A percentile compares a stretch with the other conserved stretches of the same genome.
Evolutionary conservation across 1,140 invertebrate genomes (phyloP).

Genomic region (Brachionus rotundiformis): DNA sequence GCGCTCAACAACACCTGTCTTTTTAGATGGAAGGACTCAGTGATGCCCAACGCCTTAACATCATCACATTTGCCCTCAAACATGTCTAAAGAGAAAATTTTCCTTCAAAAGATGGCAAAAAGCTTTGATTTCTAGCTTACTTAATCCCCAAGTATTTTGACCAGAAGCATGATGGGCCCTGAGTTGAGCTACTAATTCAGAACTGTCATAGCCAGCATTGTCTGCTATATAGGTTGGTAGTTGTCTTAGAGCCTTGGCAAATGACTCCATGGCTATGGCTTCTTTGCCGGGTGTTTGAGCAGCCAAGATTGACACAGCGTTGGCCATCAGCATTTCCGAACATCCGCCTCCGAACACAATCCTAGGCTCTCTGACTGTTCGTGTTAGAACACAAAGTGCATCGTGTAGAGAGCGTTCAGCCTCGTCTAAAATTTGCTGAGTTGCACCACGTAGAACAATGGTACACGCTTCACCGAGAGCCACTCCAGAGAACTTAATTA

Average conservation of each 20-base stretch:
- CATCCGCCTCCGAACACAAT: conserved; percentile 87
- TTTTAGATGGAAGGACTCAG: conserved; percentile 95
- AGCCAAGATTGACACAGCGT: conserved; percentile 80
- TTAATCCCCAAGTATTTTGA: conserved; percentile 76
- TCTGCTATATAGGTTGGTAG: conserved; percentile 94
- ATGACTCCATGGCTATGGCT: conserved; percentile 93
- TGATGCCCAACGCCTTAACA: conserved; percentile 86
- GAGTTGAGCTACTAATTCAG: conserved; percentile 85
- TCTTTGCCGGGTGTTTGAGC: conserved; percentile 92
- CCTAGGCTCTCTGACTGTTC: conserved; percentile 88
- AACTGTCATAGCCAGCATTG: conserved; percentile 97
- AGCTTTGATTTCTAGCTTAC: conserved; percentile 65
- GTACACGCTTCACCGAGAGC: conserved; percentile 93
- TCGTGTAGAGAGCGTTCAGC: conserved; percentile 97
- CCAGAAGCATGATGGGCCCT: conserved; percentile 83
- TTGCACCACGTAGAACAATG: conserved; percentile 94
- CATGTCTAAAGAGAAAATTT: conserved; percentile 72
- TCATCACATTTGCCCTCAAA: conserved; percentile 78
- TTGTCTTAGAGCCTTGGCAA: conserved; percentile 79
- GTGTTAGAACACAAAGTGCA: conserved; percentile 91
- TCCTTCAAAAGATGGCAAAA: background rate
- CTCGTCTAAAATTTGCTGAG: conserved; percentile 97
- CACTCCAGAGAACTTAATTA: conserved; percentile 92
- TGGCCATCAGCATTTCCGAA: conserved; percentile 92
- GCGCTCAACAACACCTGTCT: conserved; percentile 89